Conservation (phyloP, 2,113 vertebrate species). For the Megaptera novaeangliae region DNA sequence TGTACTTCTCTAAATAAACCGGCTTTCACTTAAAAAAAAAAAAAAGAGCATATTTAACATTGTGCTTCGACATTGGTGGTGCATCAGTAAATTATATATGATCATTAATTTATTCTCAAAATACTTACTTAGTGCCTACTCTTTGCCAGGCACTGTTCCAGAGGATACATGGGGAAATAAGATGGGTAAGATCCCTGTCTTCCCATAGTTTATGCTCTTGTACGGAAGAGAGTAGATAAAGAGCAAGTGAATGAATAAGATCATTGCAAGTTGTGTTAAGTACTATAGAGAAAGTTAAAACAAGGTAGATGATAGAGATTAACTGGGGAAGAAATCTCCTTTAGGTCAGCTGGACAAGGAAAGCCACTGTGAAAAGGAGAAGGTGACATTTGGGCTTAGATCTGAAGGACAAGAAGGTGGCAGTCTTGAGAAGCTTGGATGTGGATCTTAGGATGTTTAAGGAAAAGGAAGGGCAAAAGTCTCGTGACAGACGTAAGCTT, state of each 20-base stretch:
- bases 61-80: neutral
- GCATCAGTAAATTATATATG: neutral
- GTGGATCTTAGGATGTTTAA: neutral
- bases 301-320: neutral
- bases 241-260: neutral
- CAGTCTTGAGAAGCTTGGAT: neutral
- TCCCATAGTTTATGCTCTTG: neutral
- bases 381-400: neutral
- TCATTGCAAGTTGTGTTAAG: neutral
- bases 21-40: neutral
- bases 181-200: neutral
- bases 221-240: neutral
- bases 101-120: neutral
- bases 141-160: neutral
- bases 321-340: neutral
- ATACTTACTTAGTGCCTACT: neutral
- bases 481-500: neutral
- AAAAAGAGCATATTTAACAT: neutral
- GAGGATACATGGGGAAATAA: neutral
- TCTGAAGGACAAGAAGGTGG: neutral
- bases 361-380: neutral
- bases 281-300: neutral
- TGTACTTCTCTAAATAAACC: neutral
- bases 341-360: neutral
- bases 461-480: neutral